phyloP scores from a whole-genome alignment of 2,888 invertebrate species.

The Apodemia mormo region DNA sequence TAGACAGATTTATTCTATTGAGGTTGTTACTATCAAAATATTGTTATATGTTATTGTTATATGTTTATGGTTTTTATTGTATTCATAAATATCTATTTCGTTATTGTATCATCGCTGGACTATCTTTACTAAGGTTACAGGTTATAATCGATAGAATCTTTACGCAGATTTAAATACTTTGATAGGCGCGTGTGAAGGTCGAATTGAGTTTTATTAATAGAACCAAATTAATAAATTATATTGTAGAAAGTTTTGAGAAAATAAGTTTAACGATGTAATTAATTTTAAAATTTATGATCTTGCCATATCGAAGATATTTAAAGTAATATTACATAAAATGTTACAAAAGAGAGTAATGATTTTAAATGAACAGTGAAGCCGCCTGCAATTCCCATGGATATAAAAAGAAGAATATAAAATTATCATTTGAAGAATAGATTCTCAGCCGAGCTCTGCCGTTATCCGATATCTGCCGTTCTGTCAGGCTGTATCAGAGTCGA shows the following conservation, averaged over 20 bases:
- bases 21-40: too few relatives aligned
- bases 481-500: too few relatives aligned
- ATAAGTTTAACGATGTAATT: not conserved
- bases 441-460: too few relatives aligned
- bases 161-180: not conserved
- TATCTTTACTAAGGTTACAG: not conserved
- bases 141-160: not conserved
- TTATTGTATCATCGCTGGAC: not conserved
- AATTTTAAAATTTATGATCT: not conserved
- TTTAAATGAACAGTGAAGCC: too few relatives aligned
- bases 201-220: conserved; percentile 11
- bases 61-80: not conserved
- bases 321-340: not conserved
- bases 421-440: too few relatives aligned
- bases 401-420: too few relatives aligned
- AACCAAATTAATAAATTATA: conserved; percentile 1
- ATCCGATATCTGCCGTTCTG: too few relatives aligned
- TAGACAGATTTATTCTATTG: too few relatives aligned
- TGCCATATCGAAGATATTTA: not conserved
- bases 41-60: not conserved
- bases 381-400: too few relatives aligned
- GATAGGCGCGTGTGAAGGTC: conserved; percentile 4
- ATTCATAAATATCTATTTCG: not conserved
- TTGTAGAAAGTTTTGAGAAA: not conserved
- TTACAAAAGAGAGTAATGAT: not conserved